Evolutionary conservation across 2,888 invertebrate species (phyloP).

Genomic region (Elysia crispata): DNA sequence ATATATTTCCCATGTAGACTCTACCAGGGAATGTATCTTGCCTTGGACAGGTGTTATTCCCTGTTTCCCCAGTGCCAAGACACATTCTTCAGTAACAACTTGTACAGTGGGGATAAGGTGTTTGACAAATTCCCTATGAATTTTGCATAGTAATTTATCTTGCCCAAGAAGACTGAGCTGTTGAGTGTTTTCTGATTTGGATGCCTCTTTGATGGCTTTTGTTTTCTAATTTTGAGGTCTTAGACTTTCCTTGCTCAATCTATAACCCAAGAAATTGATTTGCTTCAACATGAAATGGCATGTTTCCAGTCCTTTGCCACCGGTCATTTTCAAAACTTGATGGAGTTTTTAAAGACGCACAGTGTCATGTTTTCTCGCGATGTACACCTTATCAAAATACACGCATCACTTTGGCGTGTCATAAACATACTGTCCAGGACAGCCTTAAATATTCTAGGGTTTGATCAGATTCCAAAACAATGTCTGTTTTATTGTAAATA

Average conservation of each 20-base stretch:
- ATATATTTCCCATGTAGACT: too few species aligned
- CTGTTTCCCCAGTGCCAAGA: constrained; percentile 54
- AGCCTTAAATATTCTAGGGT: constrained; percentile 53
- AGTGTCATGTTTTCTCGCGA: constrained; percentile 28
- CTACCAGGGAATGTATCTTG: too few species aligned
- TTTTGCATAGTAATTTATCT: constrained; percentile 16
- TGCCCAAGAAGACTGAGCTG: constrained; percentile 57
- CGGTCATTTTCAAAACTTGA: constrained; percentile 23
- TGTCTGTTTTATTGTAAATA: constrained; percentile 52
- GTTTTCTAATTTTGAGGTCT: constrained; percentile 54
- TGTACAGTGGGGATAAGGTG: constrained; percentile 36
- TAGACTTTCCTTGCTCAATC: constrained; percentile 46
- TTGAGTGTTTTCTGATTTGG: constrained; percentile 57
- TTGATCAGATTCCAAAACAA: constrained; percentile 53
- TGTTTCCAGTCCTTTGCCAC: constrained; percentile 24
- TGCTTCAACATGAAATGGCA: constrained; percentile 34
- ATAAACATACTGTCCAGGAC: constrained; percentile 55
- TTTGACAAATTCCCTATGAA: constrained; percentile 34
- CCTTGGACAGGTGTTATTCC: too few species aligned
- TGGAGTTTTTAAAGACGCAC: constrained; percentile 26
- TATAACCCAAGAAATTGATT: constrained; percentile 36
- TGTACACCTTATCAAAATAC: constrained; percentile 57
- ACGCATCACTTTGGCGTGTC: constrained; percentile 48
- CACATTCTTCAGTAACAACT: constrained; percentile 49
- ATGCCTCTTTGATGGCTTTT: constrained; percentile 58